phyloP scores from a whole-genome alignment of 2,888 invertebrate genomes.

The Tipula confusa region DNA sequence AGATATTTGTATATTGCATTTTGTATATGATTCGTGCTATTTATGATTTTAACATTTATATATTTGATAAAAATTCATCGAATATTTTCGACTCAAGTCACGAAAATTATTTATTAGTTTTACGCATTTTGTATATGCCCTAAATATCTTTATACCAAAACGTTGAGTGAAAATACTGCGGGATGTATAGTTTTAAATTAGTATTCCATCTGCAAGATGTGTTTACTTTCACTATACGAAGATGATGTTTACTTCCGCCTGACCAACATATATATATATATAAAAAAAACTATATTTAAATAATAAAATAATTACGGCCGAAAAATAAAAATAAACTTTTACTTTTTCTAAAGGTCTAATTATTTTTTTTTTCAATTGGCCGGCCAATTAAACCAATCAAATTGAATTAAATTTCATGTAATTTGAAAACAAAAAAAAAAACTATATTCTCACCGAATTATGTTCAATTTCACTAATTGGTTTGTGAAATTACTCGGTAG shows the following conservation, averaged over 20 bases:
- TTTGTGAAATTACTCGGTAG: neutral
- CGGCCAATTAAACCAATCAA: neutral
- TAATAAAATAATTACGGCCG: neutral
- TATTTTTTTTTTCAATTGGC: neutral
- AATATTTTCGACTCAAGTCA: neutral
- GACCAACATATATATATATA: neutral
- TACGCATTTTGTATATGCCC: neutral
- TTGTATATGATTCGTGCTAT: neutral
- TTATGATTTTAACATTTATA: neutral
- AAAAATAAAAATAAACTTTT: neutral
- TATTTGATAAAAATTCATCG: neutral
- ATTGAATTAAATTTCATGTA: neutral
- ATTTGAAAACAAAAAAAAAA: too few species aligned
- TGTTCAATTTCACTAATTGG: neutral
- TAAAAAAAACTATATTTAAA: too few species aligned
- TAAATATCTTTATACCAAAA: neutral
- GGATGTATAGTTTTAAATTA: neutral
- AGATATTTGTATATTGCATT: neutral
- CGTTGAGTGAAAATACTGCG: too few species aligned
- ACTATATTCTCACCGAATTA: neutral
- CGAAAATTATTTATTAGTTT: neutral
- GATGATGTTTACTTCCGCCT: neutral
- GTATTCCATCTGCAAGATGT: neutral
- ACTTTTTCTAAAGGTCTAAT: neutral
- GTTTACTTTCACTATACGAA: neutral